A percentile compares a stretch with the other conserved stretches of the same genome.
Evolutionary conservation across 1,140 invertebrate genomes (phyloP).

Genomic region (Calycopis cecrops): DNA sequence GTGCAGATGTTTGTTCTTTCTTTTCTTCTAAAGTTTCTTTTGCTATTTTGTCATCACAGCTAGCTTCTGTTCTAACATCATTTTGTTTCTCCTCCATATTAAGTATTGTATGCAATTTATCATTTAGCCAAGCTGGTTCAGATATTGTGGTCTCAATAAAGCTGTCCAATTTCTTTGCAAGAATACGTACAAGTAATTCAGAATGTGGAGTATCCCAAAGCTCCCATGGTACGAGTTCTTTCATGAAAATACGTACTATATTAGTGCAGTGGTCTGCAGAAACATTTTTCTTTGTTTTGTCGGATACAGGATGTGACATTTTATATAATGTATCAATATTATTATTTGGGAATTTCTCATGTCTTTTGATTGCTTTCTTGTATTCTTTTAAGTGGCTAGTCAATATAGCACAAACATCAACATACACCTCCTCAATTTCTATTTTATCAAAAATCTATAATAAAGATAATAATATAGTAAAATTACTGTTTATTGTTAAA

Average conservation of each 20-base stretch:
- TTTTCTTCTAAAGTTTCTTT: background rate
- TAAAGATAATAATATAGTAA: background rate
- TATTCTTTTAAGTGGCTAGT: slow-evolving; percentile 76
- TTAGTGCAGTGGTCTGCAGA: slow-evolving; percentile 76
- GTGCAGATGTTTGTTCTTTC: background rate
- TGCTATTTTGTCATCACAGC: background rate
- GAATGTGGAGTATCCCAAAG: slow-evolving; percentile 80
- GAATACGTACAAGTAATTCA: slow-evolving; percentile 77
- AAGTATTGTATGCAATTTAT: slow-evolving; percentile 53
- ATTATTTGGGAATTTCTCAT: slow-evolving; percentile 53
- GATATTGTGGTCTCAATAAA: slow-evolving; percentile 68
- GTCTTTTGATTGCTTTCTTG: slow-evolving; percentile 68
- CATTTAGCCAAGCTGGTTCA: slow-evolving; percentile 74
- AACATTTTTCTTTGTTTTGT: slow-evolving; percentile 55
- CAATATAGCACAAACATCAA: slow-evolving; percentile 67
- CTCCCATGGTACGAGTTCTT: slow-evolving; percentile 80
- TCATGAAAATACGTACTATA: slow-evolving; percentile 75
- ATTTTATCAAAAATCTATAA: slow-evolving; percentile 64
- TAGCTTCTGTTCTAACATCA: background rate
- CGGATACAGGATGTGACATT: slow-evolving; percentile 49
- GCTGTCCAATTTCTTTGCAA: slow-evolving; percentile 76
- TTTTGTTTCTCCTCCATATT: slow-evolving; percentile 24
- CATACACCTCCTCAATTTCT: slow-evolving; percentile 62
- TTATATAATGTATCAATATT: slow-evolving; percentile 51
- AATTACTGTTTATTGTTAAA: background rate